A percentile compares a stretch with the other conserved stretches of the same genome.
Evolutionary conservation across 2,797 vertebrate genomes (phyloP).

Genomic region (Vespertilio murinus): DNA sequence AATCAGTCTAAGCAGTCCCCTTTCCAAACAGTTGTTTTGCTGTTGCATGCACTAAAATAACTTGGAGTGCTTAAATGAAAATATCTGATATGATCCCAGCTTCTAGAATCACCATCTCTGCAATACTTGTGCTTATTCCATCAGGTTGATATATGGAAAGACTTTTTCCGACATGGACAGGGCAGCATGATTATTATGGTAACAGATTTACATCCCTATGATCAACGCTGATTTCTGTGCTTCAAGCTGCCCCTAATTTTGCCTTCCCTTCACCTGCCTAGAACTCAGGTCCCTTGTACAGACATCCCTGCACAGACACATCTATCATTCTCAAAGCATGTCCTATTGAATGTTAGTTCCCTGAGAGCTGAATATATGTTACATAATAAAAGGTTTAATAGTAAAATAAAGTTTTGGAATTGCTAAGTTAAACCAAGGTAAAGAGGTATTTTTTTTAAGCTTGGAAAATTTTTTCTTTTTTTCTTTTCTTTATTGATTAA

Average conservation of each 20-base stretch:
- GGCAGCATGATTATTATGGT: background rate
- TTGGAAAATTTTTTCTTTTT: no score
- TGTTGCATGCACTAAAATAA: background rate
- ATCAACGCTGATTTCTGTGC: background rate
- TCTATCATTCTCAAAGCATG: background rate
- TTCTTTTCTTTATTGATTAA: no score
- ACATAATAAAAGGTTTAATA: conserved; percentile 19
- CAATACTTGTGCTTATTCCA: background rate
- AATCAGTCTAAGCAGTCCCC: background rate
- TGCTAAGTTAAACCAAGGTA: background rate
- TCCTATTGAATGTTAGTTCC: background rate
- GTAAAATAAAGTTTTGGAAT: background rate
- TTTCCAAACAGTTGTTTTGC: conserved; percentile 15
- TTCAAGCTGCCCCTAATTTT: background rate
- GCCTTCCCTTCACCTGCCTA: background rate
- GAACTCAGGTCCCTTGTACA: background rate
- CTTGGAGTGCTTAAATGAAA: background rate
- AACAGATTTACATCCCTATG: background rate
- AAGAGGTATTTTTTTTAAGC: background rate
- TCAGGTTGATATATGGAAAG: background rate
- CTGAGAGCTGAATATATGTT: background rate
- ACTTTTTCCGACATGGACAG: background rate
- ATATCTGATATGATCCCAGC: background rate
- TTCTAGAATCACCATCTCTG: background rate
- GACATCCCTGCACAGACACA: background rate